Percentiles rank a stretch among this genome's conserved stretches.
These are phyloP conservation scores for Sebastes schlegelii DNA, from an alignment of 2,113 vertebrate genomes.

Conservation along the genomic window DNA sequence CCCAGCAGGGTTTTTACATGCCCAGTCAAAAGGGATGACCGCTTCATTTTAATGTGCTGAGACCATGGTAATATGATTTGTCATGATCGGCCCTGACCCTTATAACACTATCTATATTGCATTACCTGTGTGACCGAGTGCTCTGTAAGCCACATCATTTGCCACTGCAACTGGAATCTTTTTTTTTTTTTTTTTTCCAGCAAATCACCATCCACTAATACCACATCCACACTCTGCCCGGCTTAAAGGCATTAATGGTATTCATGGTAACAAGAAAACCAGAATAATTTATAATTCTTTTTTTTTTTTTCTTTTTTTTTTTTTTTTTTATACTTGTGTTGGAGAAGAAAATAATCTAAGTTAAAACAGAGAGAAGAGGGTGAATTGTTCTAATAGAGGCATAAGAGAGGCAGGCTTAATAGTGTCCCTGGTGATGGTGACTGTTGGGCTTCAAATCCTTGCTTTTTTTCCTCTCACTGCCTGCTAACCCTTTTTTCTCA, in stretches of 20 bases:
- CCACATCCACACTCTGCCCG: conserved; percentile 2
- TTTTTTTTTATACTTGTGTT: conserved; percentile 7
- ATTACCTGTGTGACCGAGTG: conserved; percentile 60
- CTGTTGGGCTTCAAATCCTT: conserved; percentile 32
- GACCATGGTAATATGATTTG: conserved; percentile 52
- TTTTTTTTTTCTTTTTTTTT: conserved; percentile 24
- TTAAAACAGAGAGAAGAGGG: conserved; percentile 26
- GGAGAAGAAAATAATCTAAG: conserved; percentile 2
- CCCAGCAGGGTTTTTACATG: conserved; percentile 28
- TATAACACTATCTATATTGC: conserved; percentile 54
- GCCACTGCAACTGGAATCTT: conserved; percentile 5
- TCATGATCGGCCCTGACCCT: conserved; percentile 59
- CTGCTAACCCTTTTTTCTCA: conserved; percentile 17
- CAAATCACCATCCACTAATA: conserved; percentile 1
- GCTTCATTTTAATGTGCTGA: conserved; percentile 61
- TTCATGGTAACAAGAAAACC: conserved; percentile 33
- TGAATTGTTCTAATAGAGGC: conserved; percentile 53
- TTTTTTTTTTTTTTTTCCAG: background rate
- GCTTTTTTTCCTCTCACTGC: conserved; percentile 4
- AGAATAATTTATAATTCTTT: conserved; percentile 64
- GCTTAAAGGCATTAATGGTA: background rate
- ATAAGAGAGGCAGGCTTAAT: conserved; percentile 47
- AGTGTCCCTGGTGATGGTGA: conserved; percentile 47
- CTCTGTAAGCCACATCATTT: conserved; percentile 43
- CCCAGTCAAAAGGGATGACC: conserved; percentile 14